Base-by-base conservation (phyloP, 1,140 invertebrate genomes). In the Heliconius hewitsoni region DNA sequence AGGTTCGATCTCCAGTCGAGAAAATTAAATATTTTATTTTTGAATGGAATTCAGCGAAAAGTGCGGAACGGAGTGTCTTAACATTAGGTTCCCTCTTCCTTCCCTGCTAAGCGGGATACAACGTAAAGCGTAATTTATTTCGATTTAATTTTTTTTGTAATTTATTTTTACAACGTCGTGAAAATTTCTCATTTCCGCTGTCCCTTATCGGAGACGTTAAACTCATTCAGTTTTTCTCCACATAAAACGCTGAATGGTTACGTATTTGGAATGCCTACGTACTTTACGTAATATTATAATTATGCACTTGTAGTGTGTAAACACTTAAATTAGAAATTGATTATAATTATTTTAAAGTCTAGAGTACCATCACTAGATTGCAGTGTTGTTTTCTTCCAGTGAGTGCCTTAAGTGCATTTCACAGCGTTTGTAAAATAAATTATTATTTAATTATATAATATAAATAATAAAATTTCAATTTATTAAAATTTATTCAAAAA, bases 121-220 rank as follows among this genome's bases (percentile, higher is more conserved):
- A 13, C 3, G 42, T 46, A 13, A 46, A 46, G 42, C 13, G 23
- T 46, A 3, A 46, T 46, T 46, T 46, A 46, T 16, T 46, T 46
- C 13, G 42, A 46, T 46, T 46, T 46, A 46, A 46, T 46, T 46
- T 46, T 46, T 46, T 16, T 46, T 16, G 34, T 37, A 46, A 16
- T 46, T 46, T 46, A 46, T 74, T 82, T 82, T 83, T 80, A 76
- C 73, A 74, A 70, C 70, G 16, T 60, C 73, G 78, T 77, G 74
- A 77, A 79, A 81, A 66, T 50, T 77, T 74, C 77, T 82, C 72
- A 81, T 84, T 84, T 86, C 82, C 85, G 81, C 73, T 66, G 42
- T 27, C 30, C 34, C 76, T 82, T 84, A 85, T 86, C 83, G 79
- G 60, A 75, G 74, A 74, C 76, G 71, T 73, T 79, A 74, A 76